Conservation (phyloP, 2,113 vertebrate species). For the Melierax canorus region DNA sequence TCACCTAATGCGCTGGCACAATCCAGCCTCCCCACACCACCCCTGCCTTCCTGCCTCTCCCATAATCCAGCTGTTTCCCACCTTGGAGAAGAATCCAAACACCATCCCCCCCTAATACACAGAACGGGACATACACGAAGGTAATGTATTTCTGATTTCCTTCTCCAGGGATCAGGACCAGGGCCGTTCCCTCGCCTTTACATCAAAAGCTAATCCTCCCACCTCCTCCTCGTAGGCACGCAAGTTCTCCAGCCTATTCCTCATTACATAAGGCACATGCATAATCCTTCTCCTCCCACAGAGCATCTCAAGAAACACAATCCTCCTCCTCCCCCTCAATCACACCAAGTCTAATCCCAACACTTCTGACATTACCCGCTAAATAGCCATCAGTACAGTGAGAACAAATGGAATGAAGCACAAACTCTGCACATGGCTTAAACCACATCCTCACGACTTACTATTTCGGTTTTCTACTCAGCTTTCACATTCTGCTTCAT, state of each 20-base stretch:
- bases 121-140: background rate
- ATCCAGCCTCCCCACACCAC: background rate
- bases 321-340: conserved; percentile 51
- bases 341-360: conserved; percentile 54
- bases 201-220: conserved; percentile 54
- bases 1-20: background rate
- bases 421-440: background rate
- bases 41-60: background rate
- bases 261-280: conserved; percentile 58
- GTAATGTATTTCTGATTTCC: background rate
- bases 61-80: background rate
- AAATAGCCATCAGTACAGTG: conserved; percentile 16
- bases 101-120: background rate
- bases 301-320: conserved; percentile 59
- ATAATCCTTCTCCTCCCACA: conserved; percentile 66
- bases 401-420: background rate
- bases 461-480: background rate
- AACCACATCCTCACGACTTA: background rate
- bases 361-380: conserved; percentile 15
- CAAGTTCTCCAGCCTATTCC: conserved; percentile 47
- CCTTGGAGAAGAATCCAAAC: background rate
- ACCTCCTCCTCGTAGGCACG: background rate
- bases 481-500: background rate
- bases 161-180: background rate
- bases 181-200: background rate